A percentile compares a stretch with the other conserved stretches of the same genome.
These are phyloP conservation scores for Hofmannophila pseudospretella DNA, from an alignment of 2,888 invertebrate species.

Conservation along the genomic window DNA sequence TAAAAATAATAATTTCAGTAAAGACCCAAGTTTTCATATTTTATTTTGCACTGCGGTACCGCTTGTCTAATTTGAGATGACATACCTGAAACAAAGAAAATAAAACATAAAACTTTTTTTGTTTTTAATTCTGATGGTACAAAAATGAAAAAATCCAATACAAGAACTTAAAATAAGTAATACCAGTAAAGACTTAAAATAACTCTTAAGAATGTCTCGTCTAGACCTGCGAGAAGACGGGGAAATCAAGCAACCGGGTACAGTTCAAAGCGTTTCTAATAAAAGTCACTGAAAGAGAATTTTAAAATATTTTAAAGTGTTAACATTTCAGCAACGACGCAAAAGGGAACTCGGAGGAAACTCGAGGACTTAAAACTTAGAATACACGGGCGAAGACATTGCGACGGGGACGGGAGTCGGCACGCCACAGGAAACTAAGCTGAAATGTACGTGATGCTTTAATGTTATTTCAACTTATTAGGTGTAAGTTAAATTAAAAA, in stretches of 20 bases:
- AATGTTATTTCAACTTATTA: neutral
- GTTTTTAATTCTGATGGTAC: no score
- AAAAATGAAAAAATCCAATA: no score
- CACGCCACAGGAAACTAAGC: no score
- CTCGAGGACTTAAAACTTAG: conserved; percentile 30
- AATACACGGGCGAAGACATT: conserved; percentile 10
- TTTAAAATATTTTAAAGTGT: conserved; percentile 29
- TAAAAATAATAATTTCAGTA: no score
- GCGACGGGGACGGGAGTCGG: no score
- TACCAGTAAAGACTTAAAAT: neutral
- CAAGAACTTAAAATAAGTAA: no score
- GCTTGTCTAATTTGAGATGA: no score
- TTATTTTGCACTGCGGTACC: no score
- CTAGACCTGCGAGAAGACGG: conserved; percentile 2
- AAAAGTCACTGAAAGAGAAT: conserved; percentile 23
- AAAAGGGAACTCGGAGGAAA: conserved; percentile 29
- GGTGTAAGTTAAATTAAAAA: no score
- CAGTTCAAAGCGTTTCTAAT: conserved; percentile 19
- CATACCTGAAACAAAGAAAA: conserved; percentile 9
- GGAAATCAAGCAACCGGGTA: conserved; percentile 10
- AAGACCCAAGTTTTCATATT: no score
- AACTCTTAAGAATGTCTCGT: neutral
- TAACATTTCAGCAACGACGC: conserved; percentile 21
- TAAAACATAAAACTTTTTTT: no score
- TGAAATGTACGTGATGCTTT: neutral